phyloP scores from a whole-genome alignment of 2,888 invertebrate genomes.

The Leptarthrus brevirostris region DNA sequence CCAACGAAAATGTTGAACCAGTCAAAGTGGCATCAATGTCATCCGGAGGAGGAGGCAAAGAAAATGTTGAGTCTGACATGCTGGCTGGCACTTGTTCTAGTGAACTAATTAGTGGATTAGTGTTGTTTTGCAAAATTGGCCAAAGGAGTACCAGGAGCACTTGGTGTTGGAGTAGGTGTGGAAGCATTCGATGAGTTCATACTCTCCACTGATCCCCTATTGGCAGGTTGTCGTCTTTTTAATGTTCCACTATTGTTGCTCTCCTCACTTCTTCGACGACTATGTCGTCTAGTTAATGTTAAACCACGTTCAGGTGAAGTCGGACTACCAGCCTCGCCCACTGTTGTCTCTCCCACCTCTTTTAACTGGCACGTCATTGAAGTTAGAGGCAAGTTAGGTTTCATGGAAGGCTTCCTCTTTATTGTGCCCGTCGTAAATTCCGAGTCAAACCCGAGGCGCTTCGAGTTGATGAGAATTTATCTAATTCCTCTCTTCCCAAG shows the following conservation, averaged over 20 bases:
- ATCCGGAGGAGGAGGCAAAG: slow-evolving; percentile 77
- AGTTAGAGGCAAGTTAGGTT: slow-evolving; percentile 89
- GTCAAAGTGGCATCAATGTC: slow-evolving; percentile 70
- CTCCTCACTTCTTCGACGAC: slow-evolving; percentile 68
- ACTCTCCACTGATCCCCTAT: slow-evolving; percentile 63
- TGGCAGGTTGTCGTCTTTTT: slow-evolving; percentile 62
- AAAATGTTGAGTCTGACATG: slow-evolving; percentile 70
- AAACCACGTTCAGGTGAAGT: slow-evolving; percentile 71
- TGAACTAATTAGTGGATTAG: slow-evolving; percentile 51
- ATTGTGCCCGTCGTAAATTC: slow-evolving; percentile 87
- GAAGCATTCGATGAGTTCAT: slow-evolving; percentile 65
- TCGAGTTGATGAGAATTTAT: slow-evolving; percentile 82
- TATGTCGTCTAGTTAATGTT: slow-evolving; percentile 71
- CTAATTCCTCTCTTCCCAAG: slow-evolving; percentile 84
- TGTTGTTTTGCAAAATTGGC: slow-evolving; percentile 55
- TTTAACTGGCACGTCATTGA: slow-evolving; percentile 91
- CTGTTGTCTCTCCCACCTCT: slow-evolving; percentile 82
- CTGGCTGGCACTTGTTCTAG: slow-evolving; percentile 57
- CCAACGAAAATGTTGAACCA: slow-evolving; percentile 80
- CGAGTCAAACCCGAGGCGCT: slow-evolving; percentile 85
- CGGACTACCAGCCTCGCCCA: slow-evolving; percentile 69
- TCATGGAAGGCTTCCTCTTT: slow-evolving; percentile 92
- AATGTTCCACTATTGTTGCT: slow-evolving; percentile 67
- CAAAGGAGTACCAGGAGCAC: slow-evolving; percentile 63
- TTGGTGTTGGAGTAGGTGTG: slow-evolving; percentile 66